Conservation (phyloP, 2,113 vertebrate species). For the Leptocoma aspasia region DNA sequence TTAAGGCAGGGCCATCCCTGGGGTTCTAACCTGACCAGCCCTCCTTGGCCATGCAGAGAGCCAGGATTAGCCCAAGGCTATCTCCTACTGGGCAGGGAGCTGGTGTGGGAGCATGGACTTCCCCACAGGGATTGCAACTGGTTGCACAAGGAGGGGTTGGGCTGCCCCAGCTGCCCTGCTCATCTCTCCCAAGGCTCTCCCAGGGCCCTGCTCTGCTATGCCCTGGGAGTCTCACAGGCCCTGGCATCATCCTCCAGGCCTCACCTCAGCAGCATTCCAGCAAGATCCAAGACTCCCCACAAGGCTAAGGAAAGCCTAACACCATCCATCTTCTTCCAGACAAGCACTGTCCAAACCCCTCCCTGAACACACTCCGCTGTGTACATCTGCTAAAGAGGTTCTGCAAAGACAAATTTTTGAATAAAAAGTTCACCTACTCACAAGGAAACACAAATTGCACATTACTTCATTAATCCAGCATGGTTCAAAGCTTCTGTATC, state of each 20-base stretch:
- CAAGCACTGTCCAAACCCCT: not conserved
- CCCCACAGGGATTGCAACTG: not conserved
- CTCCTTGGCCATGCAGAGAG: not conserved
- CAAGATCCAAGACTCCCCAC: not conserved
- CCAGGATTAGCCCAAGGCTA: not conserved
- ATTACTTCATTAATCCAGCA: not conserved
- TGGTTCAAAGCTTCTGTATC: not conserved
- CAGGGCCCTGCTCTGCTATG: not conserved
- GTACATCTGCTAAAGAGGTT: not conserved
- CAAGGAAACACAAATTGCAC: not conserved
- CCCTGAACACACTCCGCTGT: accelerated
- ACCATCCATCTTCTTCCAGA: accelerated
- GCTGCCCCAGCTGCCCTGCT: not conserved
- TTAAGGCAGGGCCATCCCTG: not conserved
- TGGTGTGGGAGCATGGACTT: accelerated
- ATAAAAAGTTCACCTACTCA: not conserved
- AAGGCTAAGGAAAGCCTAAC: not conserved
- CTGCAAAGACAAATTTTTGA: not conserved
- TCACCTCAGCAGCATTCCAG: not conserved
- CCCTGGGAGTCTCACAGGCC: not conserved
- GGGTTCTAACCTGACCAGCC: not conserved
- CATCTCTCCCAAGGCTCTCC: not conserved
- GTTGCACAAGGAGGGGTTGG: not conserved
- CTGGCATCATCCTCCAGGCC: not conserved
- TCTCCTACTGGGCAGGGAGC: not conserved